Evolutionary conservation across 2,797 vertebrate genomes (phyloP).

Genomic region (Liasis olivaceus): DNA sequence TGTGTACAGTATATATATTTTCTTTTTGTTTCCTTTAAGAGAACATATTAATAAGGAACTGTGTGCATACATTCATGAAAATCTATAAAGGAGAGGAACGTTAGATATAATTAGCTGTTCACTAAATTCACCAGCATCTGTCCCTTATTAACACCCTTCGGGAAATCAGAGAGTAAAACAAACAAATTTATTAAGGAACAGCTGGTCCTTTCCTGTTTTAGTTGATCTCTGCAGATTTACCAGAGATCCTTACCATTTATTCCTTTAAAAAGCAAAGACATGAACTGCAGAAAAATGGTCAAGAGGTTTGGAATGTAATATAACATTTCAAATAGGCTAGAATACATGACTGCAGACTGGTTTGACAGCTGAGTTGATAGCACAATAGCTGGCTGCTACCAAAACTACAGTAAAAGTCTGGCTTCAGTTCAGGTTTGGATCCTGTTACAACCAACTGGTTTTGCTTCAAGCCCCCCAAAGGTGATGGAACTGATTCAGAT

Average conservation of each 20-base stretch:
- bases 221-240: background rate
- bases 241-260: background rate
- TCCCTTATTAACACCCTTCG: background rate
- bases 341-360: background rate
- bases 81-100: background rate
- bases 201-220: background rate
- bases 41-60: background rate
- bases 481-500: background rate
- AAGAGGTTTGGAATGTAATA: background rate
- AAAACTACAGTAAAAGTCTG: background rate
- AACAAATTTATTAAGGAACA: background rate
- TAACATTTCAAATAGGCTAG: background rate
- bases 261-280: background rate
- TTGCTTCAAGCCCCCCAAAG: background rate
- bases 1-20: background rate
- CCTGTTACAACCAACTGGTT: background rate
- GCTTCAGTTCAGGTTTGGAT: background rate
- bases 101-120: background rate
- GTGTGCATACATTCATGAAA: background rate
- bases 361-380: background rate
- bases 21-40: background rate
- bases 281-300: background rate
- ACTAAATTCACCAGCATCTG: background rate
- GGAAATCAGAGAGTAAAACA: slow-evolving; percentile 25
- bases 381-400: background rate